A percentile compares a stretch with the other conserved stretches of the same genome.
phyloP scores from a whole-genome alignment of 2,113 vertebrate species.

The Nesogale talazaci region DNA sequence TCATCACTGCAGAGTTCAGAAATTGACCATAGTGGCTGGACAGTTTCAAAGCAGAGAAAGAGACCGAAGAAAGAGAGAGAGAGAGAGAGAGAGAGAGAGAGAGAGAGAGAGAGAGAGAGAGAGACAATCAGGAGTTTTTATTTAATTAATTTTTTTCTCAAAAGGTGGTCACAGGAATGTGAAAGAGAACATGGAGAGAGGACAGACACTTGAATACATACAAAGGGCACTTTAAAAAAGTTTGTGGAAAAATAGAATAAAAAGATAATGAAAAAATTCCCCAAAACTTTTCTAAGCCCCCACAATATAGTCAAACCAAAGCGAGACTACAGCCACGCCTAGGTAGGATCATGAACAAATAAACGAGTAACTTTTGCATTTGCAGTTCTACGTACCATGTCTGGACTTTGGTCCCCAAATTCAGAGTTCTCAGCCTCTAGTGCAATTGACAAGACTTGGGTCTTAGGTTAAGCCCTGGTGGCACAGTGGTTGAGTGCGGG shows the following conservation, averaged over 20 bases:
- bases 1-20: neutral
- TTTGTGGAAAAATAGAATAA: no score
- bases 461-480: no score
- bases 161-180: neutral
- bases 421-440: neutral
- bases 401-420: neutral
- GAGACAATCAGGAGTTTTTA: conserved; percentile 13
- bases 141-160: neutral
- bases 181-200: neutral
- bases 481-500: no score
- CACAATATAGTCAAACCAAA: neutral
- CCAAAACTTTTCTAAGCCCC: no score
- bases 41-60: neutral
- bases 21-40: neutral
- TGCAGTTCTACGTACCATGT: neutral
- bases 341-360: conserved; percentile 7
- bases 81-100: no score
- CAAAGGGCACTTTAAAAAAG: no score
- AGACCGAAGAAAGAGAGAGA: no score
- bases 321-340: neutral
- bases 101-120: neutral
- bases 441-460: neutral
- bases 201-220: neutral
- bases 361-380: neutral
- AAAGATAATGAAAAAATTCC: no score